Percentiles rank a stretch among this genome's conserved stretches.
These are phyloP conservation scores for Botia kubotai DNA, from an alignment of 2,797 vertebrate species.

Conservation along the genomic window DNA sequence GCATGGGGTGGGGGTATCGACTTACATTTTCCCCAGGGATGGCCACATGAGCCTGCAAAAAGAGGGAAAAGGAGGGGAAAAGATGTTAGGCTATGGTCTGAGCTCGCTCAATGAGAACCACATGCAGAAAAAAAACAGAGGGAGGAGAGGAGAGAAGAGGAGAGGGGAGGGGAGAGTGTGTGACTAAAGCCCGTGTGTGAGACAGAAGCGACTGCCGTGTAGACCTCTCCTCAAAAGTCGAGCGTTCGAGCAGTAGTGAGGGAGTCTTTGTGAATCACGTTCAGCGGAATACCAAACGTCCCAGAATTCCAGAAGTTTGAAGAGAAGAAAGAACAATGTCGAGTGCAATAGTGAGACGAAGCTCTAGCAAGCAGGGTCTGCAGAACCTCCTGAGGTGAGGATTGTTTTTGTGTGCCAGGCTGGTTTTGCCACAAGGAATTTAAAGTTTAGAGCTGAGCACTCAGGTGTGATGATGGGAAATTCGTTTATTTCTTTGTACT, in stretches of 20 bases:
- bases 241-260: conserved; percentile 38
- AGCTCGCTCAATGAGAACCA: conserved; percentile 82
- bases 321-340: conserved; percentile 75
- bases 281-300: conserved; percentile 65
- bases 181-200: conserved; percentile 68
- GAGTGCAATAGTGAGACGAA: conserved; percentile 81
- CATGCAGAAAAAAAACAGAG: conserved; percentile 73
- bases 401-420: conserved; percentile 25
- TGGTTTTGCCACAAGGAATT: conserved; percentile 3
- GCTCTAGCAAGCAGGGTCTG: conserved; percentile 85
- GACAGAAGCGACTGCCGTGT: conserved; percentile 62
- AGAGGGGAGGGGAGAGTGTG: conserved; percentile 63
- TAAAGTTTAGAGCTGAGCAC: conserved; percentile 8
- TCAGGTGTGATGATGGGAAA: conserved; percentile 22
- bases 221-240: conserved; percentile 71
- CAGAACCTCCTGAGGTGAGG: conserved; percentile 89
- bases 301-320: conserved; percentile 36
- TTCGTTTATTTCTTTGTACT: not conserved
- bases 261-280: conserved; percentile 40
- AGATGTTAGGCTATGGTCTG: conserved; percentile 71
- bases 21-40: conserved; percentile 70
- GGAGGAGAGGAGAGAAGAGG: conserved; percentile 55
- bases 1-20: conserved; percentile 63
- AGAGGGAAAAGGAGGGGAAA: conserved; percentile 45
- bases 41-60: conserved; percentile 71